phyloP scores from a whole-genome alignment of 2,113 vertebrate genomes.

The Polyodon spathula region DNA sequence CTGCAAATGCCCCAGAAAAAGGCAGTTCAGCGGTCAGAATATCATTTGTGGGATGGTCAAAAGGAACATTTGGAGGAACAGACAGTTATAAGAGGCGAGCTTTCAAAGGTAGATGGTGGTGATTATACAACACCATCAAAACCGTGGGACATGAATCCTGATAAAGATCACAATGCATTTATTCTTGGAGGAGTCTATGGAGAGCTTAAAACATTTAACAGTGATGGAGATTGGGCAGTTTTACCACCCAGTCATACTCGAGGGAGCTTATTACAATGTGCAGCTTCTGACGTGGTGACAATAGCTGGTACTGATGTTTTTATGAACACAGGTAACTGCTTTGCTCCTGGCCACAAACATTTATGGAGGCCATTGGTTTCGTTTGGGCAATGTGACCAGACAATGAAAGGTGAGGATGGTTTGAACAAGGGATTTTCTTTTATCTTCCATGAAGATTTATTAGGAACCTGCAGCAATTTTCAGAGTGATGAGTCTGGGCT shows the following conservation, averaged over 20 bases:
- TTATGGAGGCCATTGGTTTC: slow-evolving; percentile 88
- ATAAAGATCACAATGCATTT: slow-evolving; percentile 75
- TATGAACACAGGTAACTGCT: slow-evolving; percentile 86
- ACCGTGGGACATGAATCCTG: slow-evolving; percentile 80
- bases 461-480: slow-evolving; percentile 84
- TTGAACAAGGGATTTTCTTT: slow-evolving; percentile 94
- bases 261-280: slow-evolving; percentile 75
- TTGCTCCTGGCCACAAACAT: slow-evolving; percentile 85
- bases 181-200: slow-evolving; percentile 95
- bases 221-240: slow-evolving; percentile 85
- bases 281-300: slow-evolving; percentile 83
- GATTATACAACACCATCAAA: slow-evolving; percentile 92
- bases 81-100: slow-evolving; percentile 65
- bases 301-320: slow-evolving; percentile 92
- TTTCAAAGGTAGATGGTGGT: slow-evolving; percentile 74
- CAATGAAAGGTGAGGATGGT: slow-evolving; percentile 66
- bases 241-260: slow-evolving; percentile 67
- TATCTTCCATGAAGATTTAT: slow-evolving; percentile 98
- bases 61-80: slow-evolving; percentile 67
- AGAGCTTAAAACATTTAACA: slow-evolving; percentile 81
- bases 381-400: slow-evolving; percentile 77
- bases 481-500: slow-evolving; percentile 79
- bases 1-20: slow-evolving; percentile 67
- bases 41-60: slow-evolving; percentile 91
- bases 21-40: slow-evolving; percentile 89